These are phyloP conservation scores for Hemichromis elongatus DNA, from an alignment of 2,113 vertebrate species.

Conservation along the genomic window DNA sequence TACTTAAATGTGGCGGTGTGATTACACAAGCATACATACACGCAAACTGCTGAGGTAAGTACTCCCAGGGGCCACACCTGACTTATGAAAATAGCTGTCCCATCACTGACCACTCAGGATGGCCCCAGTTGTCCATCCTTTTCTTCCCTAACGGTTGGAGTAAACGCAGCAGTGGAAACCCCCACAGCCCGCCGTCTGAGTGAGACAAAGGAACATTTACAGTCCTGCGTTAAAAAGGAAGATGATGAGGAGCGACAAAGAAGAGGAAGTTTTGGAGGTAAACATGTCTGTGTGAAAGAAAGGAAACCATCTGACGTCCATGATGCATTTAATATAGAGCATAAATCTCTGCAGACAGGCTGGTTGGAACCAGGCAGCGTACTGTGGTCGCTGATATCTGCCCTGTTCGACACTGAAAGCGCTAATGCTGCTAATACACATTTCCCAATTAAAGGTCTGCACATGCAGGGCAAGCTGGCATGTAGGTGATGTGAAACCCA, in stretches of 20 bases:
- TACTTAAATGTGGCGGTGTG: not conserved
- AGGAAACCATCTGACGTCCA: not conserved
- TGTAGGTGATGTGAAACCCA: not conserved
- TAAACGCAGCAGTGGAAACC: not conserved
- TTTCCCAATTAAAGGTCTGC: not conserved
- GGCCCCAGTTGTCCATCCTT: not conserved
- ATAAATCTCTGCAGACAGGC: not conserved
- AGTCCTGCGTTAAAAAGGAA: not conserved
- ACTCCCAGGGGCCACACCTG: not conserved
- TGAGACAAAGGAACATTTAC: not conserved
- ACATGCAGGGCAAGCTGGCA: not conserved
- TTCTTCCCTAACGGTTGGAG: not conserved
- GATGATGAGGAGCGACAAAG: not conserved
- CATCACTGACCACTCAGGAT: not conserved
- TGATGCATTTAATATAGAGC: not conserved
- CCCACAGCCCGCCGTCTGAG: not conserved
- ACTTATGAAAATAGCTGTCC: conserved; percentile 12
- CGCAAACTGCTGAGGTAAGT: not conserved
- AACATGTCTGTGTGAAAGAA: not conserved
- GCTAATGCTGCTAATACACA: not conserved
- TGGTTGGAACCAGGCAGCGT: not conserved
- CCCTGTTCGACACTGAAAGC: not conserved
- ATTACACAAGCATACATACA: not conserved
- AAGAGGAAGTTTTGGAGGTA: not conserved
- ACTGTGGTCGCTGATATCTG: not conserved